Evolutionary conservation across 1,140 invertebrate genomes (phyloP), one percentile per base, ranked within the genome.

Genomic region (Cylas formicarius): DNA sequence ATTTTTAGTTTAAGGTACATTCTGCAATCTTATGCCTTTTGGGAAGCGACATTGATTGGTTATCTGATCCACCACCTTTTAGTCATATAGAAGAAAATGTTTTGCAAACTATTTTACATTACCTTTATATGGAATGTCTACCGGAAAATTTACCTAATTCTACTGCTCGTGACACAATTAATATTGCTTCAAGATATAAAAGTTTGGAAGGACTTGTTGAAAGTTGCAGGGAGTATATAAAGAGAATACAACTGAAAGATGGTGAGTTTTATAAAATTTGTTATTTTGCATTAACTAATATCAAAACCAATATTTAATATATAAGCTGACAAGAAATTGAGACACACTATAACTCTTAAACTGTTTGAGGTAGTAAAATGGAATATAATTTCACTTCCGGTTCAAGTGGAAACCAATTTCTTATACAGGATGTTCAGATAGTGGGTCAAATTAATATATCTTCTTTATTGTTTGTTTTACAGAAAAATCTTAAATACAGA

Each of bases 41-140:
- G 58, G 69, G 70, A 21, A 69, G 69, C 22, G 72, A 70, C 31
- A 64, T 78, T 43, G 69, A 76, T 48, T 77, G 74, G 75, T 51
- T 52, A 24, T 43, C 55, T 34, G 50, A 58, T 4, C 67, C 68
- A 3, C 63, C 73, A 16, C 71, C 72, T 10, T 62, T 78, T 17
- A 57, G 60, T 38, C 66, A 69, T 22, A 49, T 81, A 21, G 70
- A 72, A 5, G 72, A 75, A 38, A 73, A 76, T 53, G 72, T 78
- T 11, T 50, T 81, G 7, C 67, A 67, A 14, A 74, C 73, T 9
- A 69, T 77, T 29, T 62, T 81, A 8, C 70, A 81, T 60, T 82
- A 72, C 60, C 57, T 81, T 7, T 82, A 82, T 53, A 69, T 75
- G n/a, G 76, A 80, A 55, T 77, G 77, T 49, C 60, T 82, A 50